Evolutionary conservation across 2,888 invertebrate species (phyloP).

Genomic region (Nowickia ferox): DNA sequence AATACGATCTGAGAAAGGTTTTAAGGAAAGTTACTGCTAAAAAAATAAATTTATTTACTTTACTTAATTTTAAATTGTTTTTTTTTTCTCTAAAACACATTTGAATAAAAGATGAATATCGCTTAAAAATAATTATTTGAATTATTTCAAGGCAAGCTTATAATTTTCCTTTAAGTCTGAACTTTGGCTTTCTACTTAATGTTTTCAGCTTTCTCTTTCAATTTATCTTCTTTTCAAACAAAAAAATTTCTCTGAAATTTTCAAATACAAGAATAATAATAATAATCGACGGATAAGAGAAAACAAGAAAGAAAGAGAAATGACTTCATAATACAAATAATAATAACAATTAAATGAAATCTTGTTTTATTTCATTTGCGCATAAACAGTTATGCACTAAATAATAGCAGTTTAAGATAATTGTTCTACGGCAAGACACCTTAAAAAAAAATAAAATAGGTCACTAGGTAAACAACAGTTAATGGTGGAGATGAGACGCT

Average conservation of each 20-base stretch:
- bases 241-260: conserved; percentile 51
- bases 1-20: no score
- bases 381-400: conserved; percentile 52
- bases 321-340: conserved; percentile 4
- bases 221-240: conserved; percentile 4
- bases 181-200: conserved; percentile 59
- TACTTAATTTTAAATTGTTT: no score
- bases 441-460: conserved; percentile 28
- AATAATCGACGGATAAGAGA: neutral
- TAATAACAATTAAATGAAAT: conserved; percentile 16
- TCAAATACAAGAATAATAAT: conserved; percentile 34
- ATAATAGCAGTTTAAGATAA: conserved; percentile 38
- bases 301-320: conserved; percentile 6
- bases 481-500: neutral
- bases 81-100: no score
- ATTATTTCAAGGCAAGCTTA: neutral
- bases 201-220: conserved; percentile 53
- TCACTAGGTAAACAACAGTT: neutral
- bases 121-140: neutral
- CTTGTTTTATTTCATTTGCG: conserved; percentile 16
- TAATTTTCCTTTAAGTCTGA: conserved; percentile 41
- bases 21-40: neutral
- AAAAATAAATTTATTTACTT: no score
- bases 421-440: conserved; percentile 8
- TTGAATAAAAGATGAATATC: neutral